Conservation (phyloP, 2,888 invertebrate species). For the Rutpela maculata region DNA sequence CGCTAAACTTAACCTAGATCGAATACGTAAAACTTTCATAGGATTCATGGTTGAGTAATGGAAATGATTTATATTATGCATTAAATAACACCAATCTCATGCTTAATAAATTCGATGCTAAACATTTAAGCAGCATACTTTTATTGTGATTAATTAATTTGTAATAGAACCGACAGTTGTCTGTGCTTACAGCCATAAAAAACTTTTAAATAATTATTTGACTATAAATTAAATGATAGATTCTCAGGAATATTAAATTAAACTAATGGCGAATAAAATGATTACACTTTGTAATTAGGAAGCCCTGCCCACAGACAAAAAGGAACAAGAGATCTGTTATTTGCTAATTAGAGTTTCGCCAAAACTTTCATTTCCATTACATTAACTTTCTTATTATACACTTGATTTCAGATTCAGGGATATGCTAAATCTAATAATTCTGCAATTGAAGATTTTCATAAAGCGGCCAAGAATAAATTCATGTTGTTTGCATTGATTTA, state of each 20-base stretch:
- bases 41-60: slow-evolving; percentile 19
- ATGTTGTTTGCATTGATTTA: no score
- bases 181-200: background rate
- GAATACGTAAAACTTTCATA: background rate
- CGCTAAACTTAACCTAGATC: slow-evolving; percentile 37
- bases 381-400: no score
- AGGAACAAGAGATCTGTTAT: background rate
- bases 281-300: background rate
- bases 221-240: background rate
- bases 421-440: no score
- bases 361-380: no score
- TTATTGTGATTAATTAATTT: background rate
- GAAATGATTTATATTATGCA: background rate
- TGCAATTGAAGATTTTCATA: no score
- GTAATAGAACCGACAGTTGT: background rate
- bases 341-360: background rate
- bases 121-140: background rate
- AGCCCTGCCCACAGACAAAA: background rate
- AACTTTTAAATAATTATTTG: background rate
- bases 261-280: background rate
- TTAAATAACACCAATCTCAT: background rate
- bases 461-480: no score
- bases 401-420: no score
- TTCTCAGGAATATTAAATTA: background rate
- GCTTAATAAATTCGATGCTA: background rate